Conservation (phyloP, 2,113 vertebrate species). For the Syrmaticus mikado region DNA sequence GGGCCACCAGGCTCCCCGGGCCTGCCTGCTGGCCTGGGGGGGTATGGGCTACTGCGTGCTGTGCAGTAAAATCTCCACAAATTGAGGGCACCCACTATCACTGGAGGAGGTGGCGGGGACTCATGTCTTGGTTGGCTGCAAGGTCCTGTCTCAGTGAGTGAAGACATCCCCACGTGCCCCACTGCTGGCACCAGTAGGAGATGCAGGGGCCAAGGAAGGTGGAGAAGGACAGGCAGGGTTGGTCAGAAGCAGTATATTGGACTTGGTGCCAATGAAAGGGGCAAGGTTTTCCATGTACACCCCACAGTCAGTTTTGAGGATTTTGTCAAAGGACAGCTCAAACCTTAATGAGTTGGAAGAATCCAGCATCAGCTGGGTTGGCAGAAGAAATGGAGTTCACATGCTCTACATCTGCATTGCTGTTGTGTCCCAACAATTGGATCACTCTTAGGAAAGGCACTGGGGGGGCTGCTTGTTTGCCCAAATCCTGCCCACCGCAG, state of each 20-base stretch:
- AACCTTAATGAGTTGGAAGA: slow-evolving; percentile 77
- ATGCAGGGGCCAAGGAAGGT: slow-evolving; percentile 82
- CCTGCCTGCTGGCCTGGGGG: not conserved
- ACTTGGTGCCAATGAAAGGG: slow-evolving; percentile 75
- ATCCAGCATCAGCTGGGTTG: not conserved
- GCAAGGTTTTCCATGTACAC: slow-evolving; percentile 86
- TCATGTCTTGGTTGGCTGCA: too few relatives aligned
- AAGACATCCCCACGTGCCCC: too few relatives aligned
- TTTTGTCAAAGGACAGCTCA: slow-evolving; percentile 81
- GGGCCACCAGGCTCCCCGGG: accelerated
- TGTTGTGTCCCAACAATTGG: accelerated
- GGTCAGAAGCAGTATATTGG: slow-evolving; percentile 80
- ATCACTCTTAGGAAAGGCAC: not conserved
- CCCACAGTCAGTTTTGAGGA: slow-evolving; percentile 84
- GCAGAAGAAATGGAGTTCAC: not conserved
- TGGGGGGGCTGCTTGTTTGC: not conserved
- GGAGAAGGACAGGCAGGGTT: slow-evolving; percentile 81
- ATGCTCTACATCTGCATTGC: accelerated
- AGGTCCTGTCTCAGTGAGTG: too few relatives aligned
- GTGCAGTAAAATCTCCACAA: too few relatives aligned
- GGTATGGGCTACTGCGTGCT: too few relatives aligned
- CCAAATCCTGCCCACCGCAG: not conserved
- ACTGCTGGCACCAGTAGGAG: slow-evolving; percentile 60
- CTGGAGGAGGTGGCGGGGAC: too few relatives aligned
- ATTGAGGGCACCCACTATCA: too few relatives aligned